Evolutionary conservation across 2,888 invertebrate species (phyloP).

Genomic region (Papilio protenor): DNA sequence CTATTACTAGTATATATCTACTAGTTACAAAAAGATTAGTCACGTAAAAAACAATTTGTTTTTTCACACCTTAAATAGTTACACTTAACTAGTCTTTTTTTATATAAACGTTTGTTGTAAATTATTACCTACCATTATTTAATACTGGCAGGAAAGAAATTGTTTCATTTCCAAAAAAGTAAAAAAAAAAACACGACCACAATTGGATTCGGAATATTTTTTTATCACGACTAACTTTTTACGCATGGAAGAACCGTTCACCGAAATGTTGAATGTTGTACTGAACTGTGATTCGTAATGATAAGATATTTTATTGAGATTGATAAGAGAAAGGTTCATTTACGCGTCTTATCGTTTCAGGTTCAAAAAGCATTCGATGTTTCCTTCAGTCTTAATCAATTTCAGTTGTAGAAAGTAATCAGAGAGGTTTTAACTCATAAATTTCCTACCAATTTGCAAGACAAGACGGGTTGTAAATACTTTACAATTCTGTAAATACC

Average conservation of each 20-base stretch:
- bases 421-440: not conserved
- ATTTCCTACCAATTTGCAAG: too few relatives aligned
- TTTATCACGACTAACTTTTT: not conserved
- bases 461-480: not conserved
- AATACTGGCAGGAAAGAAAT: not conserved
- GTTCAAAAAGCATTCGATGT: not conserved
- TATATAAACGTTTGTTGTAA: not conserved
- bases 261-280: slow-evolving; percentile 8
- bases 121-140: not conserved
- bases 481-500: not conserved
- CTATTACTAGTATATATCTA: too few relatives aligned
- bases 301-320: slow-evolving; percentile 35
- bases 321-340: slow-evolving; percentile 22
- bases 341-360: slow-evolving; percentile 25
- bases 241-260: not conserved
- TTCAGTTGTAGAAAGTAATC: not conserved
- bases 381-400: not conserved
- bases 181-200: not conserved
- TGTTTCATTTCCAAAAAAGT: not conserved
- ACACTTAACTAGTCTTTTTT: not conserved
- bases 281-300: slow-evolving; percentile 19
- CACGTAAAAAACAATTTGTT: not conserved
- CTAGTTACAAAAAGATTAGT: not conserved
- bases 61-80: not conserved
- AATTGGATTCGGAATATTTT: not conserved